Conservation (phyloP, 2,888 invertebrate genomes). For the Dicranocentrus wangi region DNA sequence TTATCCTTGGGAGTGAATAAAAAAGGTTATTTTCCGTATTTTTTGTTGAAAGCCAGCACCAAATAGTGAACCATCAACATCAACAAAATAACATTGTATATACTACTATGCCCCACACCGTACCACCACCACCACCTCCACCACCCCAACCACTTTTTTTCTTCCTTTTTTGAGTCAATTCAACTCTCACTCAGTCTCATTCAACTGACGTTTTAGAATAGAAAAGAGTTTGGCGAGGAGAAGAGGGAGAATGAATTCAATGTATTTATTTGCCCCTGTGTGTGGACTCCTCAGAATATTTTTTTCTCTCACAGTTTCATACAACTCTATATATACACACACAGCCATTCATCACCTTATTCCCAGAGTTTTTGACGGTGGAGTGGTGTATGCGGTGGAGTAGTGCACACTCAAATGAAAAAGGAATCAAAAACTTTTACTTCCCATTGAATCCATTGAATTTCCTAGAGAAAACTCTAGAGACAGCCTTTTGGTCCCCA, state of each 20-base stretch:
- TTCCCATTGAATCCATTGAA: constrained; percentile 16
- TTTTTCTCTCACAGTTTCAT: constrained; percentile 6
- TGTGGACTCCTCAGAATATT: background rate
- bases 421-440: constrained; percentile 44
- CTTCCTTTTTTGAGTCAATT: constrained; percentile 26
- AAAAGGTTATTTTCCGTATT: constrained; percentile 35
- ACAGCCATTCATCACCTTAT: constrained; percentile 23
- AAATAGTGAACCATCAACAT: background rate
- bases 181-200: background rate
- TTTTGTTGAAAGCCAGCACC: constrained; percentile 22
- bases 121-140: constrained; percentile 28
- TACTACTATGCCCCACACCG: no score
- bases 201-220: background rate
- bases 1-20: constrained; percentile 51
- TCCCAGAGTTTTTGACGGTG: constrained; percentile 35
- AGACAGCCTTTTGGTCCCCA: no score
- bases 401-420: constrained; percentile 28
- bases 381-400: no score
- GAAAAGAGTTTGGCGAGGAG: constrained; percentile 4
- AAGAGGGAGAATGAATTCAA: constrained; percentile 30
- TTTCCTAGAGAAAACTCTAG: background rate
- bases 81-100: background rate
- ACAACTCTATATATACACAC: background rate
- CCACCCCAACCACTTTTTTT: constrained; percentile 15
- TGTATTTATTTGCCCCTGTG: constrained; percentile 52